These are phyloP conservation scores for Callipepla squamata DNA, from an alignment of 2,113 vertebrate genomes.

Conservation along the genomic window DNA sequence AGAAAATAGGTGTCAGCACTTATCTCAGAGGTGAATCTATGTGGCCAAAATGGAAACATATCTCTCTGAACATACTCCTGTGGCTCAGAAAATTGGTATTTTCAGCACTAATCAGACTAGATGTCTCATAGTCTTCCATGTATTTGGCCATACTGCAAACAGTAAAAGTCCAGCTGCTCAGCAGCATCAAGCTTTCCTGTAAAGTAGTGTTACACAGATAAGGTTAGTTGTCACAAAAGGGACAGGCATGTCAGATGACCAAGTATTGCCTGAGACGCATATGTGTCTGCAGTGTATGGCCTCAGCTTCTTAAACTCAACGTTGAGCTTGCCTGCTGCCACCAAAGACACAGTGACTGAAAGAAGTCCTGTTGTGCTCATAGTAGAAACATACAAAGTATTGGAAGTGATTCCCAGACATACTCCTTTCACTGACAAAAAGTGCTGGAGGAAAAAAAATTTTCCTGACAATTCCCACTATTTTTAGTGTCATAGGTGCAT, in stretches of 20 bases:
- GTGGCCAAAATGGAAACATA: not conserved
- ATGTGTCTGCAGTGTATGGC: not conserved
- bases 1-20: not conserved
- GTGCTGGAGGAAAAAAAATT: not conserved
- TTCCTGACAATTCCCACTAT: not conserved
- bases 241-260: not conserved
- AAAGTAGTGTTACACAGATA: not conserved
- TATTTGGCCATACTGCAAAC: too few relatives aligned
- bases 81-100: not conserved
- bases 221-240: not conserved
- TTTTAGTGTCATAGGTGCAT: not conserved
- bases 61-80: not conserved
- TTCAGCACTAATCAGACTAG: not conserved
- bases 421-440: not conserved
- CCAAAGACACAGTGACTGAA: not conserved
- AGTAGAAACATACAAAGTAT: not conserved
- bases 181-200: not conserved
- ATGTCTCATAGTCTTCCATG: not conserved
- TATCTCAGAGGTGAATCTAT: not conserved
- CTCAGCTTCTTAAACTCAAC: not conserved
- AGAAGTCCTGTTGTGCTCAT: not conserved
- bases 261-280: not conserved
- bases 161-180: not conserved
- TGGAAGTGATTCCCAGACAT: not conserved
- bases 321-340: not conserved